Evolutionary conservation across 1,140 invertebrate genomes (phyloP), one percentile per base, ranked within the genome.

Genomic region (Andrena cerasifolii): DNA sequence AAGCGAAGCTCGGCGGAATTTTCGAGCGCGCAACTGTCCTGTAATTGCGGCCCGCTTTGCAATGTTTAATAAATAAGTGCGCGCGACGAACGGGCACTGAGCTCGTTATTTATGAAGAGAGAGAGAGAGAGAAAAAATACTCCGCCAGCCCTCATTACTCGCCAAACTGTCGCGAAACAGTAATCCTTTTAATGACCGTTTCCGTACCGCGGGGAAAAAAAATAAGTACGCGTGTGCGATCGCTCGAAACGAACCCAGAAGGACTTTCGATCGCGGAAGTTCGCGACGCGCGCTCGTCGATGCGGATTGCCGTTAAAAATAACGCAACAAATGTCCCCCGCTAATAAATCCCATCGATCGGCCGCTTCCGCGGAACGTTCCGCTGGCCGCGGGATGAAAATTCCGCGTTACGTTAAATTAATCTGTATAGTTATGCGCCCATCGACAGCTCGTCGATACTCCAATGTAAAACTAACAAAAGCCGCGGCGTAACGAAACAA

Each of bases 101-200:
- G 58, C 40, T 76, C 53, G 45, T 76, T 76, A 76, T 49, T 56
- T 18, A 16, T 26, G 45, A 40, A 76, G 10, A 40, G 3, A 40
- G 10, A 40, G 10, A n/a, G n/a, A n/a, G n/a, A n/a, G n/a, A n/a
- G n/a, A n/a, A n/a, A n/a, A n/a, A n/a, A n/a, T n/a, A 75, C 53
- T 58, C 67, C 14, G 43, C 4, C 18, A 1, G 36, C 26, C 24
- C 51, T 56, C 40, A 54, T 33, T 66, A 54, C 47, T 10, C 36
- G 58, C 0, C 3, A 58, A 36, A 75, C 40, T 45, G 53, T 75
- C 8, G n/a, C n/a, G 18, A 68, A 58, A 40, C 28, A 8, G 63
- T 58, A 68, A 75, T 68, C 53, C 67, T 75, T 68, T 68, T 75
- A 68, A 75, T 75, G 63, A 75, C 21, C 53, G 28, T 67, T 67